Base-by-base conservation (phyloP, 1,140 invertebrate genomes). In the Penaeus chinensis region DNA sequence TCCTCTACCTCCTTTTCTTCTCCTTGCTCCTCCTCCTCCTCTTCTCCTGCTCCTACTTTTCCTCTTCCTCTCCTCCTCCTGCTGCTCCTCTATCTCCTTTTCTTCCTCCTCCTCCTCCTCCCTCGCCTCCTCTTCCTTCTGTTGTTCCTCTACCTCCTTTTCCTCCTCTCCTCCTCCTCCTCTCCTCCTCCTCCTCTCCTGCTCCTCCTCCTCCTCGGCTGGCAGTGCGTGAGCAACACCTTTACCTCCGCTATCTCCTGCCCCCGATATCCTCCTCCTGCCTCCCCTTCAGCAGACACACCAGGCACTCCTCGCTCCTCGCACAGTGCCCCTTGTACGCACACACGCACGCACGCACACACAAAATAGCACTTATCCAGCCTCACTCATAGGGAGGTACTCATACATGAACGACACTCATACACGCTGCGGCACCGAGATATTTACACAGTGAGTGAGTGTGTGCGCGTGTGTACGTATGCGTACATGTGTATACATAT, bases 341-440 rank as follows among this genome's bases (percentile, higher is more conserved):
- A 80, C 77, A 80, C 77, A 80, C 77, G 42, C 79, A 81, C 79
- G 63, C 61, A 81, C 77, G 42, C 78, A 80, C 32, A 80, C 78
- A 80, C 78, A 80, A 54, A 54, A 54, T 54, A 54, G 54, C 54
- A 54, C 54, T 54, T 54, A 54, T 54, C 54, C 54, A 54, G 54
- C 54, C 54, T 54, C 54, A 11, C 54, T 54, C 54, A 54, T 13
- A 54, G 54, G 54, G 54, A 54, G 54, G 54, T 54, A 13, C 54
- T 54, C 54, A 54, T 54, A 54, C 54, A 54, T 54, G 54, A 54
- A 54, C 54, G 54, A 54, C 54, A 54, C 54, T 54, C 54, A 54
- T 54, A 54, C 54, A 54, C 16, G 54, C 54, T 54, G 54, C 54
- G 54, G 54, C 11, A 2, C 54, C 16, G 11, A 13, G 54, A 16